Evolutionary conservation across 2,113 vertebrate species (phyloP).

Genomic region (Strix uralensis): DNA sequence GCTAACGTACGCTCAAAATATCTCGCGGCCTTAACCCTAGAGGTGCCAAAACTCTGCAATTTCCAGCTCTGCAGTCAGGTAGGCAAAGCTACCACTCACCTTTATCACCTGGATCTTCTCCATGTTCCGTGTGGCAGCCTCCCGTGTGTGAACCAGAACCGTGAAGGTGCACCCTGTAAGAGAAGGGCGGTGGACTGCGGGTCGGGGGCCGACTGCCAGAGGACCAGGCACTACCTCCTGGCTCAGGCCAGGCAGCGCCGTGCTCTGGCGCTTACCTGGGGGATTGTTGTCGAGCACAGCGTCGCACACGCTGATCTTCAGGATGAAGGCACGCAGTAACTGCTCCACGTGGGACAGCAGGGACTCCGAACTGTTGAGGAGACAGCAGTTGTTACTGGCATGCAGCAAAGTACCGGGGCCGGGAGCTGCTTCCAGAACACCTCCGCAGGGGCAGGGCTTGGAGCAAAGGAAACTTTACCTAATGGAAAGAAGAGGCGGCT

Average conservation of each 20-base stretch:
- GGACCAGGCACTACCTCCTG: accelerated
- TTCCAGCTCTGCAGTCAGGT: background rate
- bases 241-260: background rate
- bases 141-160: slow-evolving; percentile 94
- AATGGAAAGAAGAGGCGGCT: slow-evolving; percentile 91
- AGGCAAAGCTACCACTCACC: slow-evolving; percentile 67
- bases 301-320: slow-evolving; percentile 98
- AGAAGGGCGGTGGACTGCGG: background rate
- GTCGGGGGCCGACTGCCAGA: background rate
- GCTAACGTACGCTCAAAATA: accelerated
- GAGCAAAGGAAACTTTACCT: slow-evolving; percentile 73
- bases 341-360: slow-evolving; percentile 93
- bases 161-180: slow-evolving; percentile 91
- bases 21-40: background rate
- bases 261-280: slow-evolving; percentile 75
- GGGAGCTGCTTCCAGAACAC: background rate
- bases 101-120: slow-evolving; percentile 99
- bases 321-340: slow-evolving; percentile 92
- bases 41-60: background rate
- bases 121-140: slow-evolving; percentile 95
- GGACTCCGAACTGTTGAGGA: slow-evolving; percentile 85
- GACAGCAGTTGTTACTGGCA: background rate
- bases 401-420: background rate
- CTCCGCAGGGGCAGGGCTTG: background rate
- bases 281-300: slow-evolving; percentile 96